A percentile compares a stretch with the other conserved stretches of the same genome.
phyloP scores from a whole-genome alignment of 1,140 invertebrate species.

The Drosophila oshimai region DNA sequence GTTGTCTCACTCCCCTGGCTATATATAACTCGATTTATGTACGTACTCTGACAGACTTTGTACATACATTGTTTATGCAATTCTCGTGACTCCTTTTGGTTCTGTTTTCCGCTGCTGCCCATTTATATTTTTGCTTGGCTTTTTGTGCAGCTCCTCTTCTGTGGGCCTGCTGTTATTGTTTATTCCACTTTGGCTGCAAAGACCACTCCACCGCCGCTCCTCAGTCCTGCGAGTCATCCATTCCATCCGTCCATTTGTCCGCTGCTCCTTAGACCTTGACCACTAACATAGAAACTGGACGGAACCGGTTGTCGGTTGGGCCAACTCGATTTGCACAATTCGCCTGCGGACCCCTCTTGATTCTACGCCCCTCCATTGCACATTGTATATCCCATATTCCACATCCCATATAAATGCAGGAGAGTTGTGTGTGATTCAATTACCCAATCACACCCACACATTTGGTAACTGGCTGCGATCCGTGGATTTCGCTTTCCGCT shows the following conservation, averaged over 20 bases:
- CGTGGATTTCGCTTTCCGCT: slow-evolving; percentile 34
- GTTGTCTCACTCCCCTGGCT: not conserved
- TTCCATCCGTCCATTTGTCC: not conserved
- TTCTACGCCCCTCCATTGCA: not conserved
- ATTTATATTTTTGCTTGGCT: slow-evolving; percentile 35
- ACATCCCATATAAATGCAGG: not conserved
- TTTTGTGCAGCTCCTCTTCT: slow-evolving; percentile 17
- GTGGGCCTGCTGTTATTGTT: slow-evolving; percentile 55
- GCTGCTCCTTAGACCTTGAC: slow-evolving; percentile 82
- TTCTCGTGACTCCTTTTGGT: slow-evolving; percentile 61
- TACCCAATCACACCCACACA: slow-evolving; percentile 60
- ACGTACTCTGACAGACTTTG: slow-evolving; percentile 20
- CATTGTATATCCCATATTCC: not conserved
- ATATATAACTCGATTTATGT: slow-evolving; percentile 32
- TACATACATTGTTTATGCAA: slow-evolving; percentile 68
- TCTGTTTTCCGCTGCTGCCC: slow-evolving; percentile 41
- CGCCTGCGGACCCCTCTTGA: not conserved
- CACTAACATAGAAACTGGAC: slow-evolving; percentile 77
- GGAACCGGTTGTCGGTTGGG: slow-evolving; percentile 50
- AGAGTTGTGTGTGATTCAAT: slow-evolving; percentile 44
- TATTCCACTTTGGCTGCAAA: slow-evolving; percentile 59
- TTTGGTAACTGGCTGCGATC: not conserved
- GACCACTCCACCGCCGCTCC: slow-evolving; percentile 40
- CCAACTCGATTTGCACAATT: slow-evolving; percentile 30
- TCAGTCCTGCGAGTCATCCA: not conserved